A percentile compares a stretch with the other conserved stretches of the same genome.
Conservation (phyloP, 2,113 vertebrate genomes). For the Romanogobio albipinnatus region DNA sequence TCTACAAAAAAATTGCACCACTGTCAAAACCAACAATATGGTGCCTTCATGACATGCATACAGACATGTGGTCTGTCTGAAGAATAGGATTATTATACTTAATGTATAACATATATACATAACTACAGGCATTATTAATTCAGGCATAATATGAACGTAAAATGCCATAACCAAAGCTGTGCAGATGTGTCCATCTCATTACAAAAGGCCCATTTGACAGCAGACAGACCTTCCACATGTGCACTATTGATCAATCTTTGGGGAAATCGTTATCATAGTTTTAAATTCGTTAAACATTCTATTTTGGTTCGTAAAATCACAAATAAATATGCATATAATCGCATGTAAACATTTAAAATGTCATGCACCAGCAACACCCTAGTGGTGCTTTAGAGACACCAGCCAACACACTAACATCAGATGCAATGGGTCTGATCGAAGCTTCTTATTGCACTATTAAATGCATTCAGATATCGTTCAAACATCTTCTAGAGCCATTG, state of each 20-base stretch:
- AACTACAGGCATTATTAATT: not conserved
- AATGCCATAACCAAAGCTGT: not conserved
- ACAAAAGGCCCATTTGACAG: constrained; percentile 13
- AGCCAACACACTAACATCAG: not conserved
- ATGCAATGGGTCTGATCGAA: not conserved
- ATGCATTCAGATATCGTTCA: not conserved
- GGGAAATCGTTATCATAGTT: not conserved
- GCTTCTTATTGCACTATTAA: not conserved
- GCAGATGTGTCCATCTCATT: not conserved
- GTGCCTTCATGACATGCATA: not conserved
- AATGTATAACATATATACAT: not conserved
- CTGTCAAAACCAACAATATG: not conserved
- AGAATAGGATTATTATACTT: not conserved
- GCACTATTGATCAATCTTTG: not conserved
- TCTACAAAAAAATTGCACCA: not conserved
- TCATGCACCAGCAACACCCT: not conserved
- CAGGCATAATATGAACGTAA: not conserved
- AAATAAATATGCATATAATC: not conserved
- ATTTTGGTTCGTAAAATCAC: not conserved
- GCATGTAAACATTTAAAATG: not conserved
- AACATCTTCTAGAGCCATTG: not conserved
- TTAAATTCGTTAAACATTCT: not conserved
- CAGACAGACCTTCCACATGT: not conserved
- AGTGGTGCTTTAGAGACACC: not conserved
- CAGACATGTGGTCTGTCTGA: not conserved